phyloP scores from a whole-genome alignment of 1,140 invertebrate genomes.

The Antheraea mylitta region DNA sequence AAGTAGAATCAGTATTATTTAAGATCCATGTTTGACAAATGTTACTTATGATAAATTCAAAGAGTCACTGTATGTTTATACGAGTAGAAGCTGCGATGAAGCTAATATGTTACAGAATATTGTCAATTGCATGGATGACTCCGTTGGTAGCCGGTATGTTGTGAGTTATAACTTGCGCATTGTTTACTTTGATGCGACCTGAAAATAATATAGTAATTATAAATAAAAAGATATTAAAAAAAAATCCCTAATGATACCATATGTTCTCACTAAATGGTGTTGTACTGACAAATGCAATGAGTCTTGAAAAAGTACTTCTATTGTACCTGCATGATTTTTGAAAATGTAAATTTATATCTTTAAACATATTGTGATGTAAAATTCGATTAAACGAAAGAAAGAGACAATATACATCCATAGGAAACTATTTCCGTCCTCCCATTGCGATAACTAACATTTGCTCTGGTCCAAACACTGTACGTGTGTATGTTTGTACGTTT shows the following conservation, averaged over 20 bases:
- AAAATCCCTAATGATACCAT: not conserved
- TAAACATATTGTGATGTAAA: too few relatives aligned
- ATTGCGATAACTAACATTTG: too few relatives aligned
- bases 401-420: too few relatives aligned
- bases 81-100: slow-evolving; percentile 59
- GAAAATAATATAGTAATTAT: slow-evolving; percentile 33
- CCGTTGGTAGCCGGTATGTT: slow-evolving; percentile 94
- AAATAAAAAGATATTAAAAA: not conserved
- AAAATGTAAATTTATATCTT: too few relatives aligned
- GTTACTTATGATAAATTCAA: not conserved
- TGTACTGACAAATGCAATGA: too few relatives aligned
- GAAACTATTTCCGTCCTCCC: too few relatives aligned
- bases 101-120: slow-evolving; percentile 80
- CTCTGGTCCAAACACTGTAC: too few relatives aligned
- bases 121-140: slow-evolving; percentile 91
- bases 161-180: slow-evolving; percentile 86
- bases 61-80: not conserved
- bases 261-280: too few relatives aligned
- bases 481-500: too few relatives aligned
- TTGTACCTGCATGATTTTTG: too few relatives aligned
- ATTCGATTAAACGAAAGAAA: too few relatives aligned
- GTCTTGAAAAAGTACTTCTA: too few relatives aligned
- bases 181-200: slow-evolving; percentile 91
- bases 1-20: not conserved
- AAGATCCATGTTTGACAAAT: not conserved